Evolutionary conservation across 2,797 vertebrate species (phyloP).

Genomic region (Parauchenoglanis ngamensis): DNA sequence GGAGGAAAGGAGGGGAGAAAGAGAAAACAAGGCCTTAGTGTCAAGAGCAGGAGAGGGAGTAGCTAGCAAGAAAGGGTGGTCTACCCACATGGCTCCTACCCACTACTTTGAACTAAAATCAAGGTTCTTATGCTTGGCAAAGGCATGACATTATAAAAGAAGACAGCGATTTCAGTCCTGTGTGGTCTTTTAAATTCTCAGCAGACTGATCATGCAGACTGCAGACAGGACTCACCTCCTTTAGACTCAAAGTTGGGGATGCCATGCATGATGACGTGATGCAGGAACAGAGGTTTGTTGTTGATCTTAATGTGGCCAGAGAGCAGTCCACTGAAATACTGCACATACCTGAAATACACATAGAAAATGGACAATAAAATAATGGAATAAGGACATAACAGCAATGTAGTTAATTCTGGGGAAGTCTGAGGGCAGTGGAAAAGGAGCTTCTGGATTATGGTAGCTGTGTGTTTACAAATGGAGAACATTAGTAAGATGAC

Average conservation of each 20-base stretch:
- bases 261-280: slow-evolving; percentile 97
- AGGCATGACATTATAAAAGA: slow-evolving; percentile 4
- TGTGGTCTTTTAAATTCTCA: slow-evolving; percentile 7
- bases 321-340: slow-evolving; percentile 95
- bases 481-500: background rate
- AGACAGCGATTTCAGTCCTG: background rate
- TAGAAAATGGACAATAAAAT: background rate
- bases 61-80: background rate
- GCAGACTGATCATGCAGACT: background rate
- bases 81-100: slow-evolving; percentile 21
- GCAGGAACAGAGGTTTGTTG: slow-evolving; percentile 96
- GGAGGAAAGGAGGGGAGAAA: slow-evolving; percentile 30
- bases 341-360: slow-evolving; percentile 82
- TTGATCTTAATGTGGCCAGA: slow-evolving; percentile 98
- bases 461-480: background rate
- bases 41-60: slow-evolving; percentile 7
- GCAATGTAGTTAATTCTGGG: background rate
- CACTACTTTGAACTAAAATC: slow-evolving; percentile 8
- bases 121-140: slow-evolving; percentile 6
- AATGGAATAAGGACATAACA: background rate
- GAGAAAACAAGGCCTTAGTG: slow-evolving; percentile 38
- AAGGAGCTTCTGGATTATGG: background rate
- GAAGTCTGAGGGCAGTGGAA: background rate
- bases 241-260: slow-evolving; percentile 96
- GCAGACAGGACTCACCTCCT: slow-evolving; percentile 77